These are phyloP conservation scores for Iselma pallidipennis DNA, from an alignment of 2,888 invertebrate genomes.

Conservation along the genomic window DNA sequence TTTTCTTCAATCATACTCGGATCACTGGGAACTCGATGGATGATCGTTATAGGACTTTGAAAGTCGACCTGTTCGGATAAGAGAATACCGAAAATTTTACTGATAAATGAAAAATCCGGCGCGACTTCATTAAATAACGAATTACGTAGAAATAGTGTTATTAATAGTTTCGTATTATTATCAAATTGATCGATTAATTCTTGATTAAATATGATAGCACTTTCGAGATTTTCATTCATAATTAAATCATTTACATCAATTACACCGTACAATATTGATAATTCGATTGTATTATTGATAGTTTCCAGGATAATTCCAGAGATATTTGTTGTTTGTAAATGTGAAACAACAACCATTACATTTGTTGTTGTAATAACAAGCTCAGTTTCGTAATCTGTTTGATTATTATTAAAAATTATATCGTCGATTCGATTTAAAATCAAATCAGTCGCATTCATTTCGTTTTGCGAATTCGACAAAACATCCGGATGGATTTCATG, in stretches of 20 bases:
- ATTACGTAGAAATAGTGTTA: slow-evolving; percentile 11
- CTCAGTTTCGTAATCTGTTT: neutral
- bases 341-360: neutral
- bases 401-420: slow-evolving; percentile 55
- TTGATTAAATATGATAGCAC: slow-evolving; percentile 8
- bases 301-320: neutral
- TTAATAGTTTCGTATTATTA: neutral
- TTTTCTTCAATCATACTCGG: neutral
- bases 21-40: neutral
- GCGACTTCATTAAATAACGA: slow-evolving; percentile 14
- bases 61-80: neutral
- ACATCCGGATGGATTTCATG: slow-evolving; percentile 4
- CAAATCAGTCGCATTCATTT: slow-evolving; percentile 32
- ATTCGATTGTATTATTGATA: neutral
- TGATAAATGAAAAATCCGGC: neutral
- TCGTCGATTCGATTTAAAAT: slow-evolving; percentile 62
- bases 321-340: neutral
- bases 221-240: slow-evolving; percentile 4
- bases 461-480: slow-evolving; percentile 10
- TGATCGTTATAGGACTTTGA: slow-evolving; percentile 4
- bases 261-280: neutral
- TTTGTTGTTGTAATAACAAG: neutral
- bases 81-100: slow-evolving; percentile 16
- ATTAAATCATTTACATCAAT: slow-evolving; percentile 1
- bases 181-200: slow-evolving; percentile 12